Evolutionary conservation across 1,140 invertebrate species (phyloP), one percentile per base, ranked within the genome.

Genomic region (Aplysia californica): DNA sequence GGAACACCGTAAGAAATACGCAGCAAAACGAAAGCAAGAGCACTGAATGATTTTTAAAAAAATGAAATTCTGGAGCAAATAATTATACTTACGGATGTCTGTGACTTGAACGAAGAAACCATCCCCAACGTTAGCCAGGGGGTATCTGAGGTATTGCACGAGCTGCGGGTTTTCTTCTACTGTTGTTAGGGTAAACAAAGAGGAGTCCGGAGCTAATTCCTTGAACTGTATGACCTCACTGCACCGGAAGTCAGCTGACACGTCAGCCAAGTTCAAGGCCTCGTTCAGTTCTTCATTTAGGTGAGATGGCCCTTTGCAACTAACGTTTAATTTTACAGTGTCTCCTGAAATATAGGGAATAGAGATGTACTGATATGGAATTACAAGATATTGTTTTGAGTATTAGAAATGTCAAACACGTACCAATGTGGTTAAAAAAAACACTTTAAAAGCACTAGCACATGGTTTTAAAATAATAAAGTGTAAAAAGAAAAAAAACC

Each of bases 181-280:
- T 33, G 41, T 41, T 2, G 26, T 36, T 35, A 79, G 44, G 21
- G 66, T 68, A n/a, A 75, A 41, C 4, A 68, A 59, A 35, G 64
- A 66, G 15, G 73, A 64, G 31, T 71, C 39, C 38, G 73, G 72
- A 23, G 77, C 68, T 33, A 79, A 44, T n/a, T 75, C 73, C 44
- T 50, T 38, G 38, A 79, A 74, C 3, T 35, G 36, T 33, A 75
- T 75, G 33, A 64, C 36, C 36, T 79, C 77, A 44, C 56, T 75
- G 36, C 72, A 79, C 15, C 77, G 71, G 68, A 75, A 79, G 73
- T 79, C 77, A 33, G 73, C 18, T 58, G 66, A 65, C 6, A 71
- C 72, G 56, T 79, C 77, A 31, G 66, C 64, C 5, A 55, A 41
- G 39, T 61, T 79, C 71, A 79, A 68, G 21, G 55, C 36, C 21